These are phyloP conservation scores for Selenia dentaria DNA, from an alignment of 2,888 invertebrate genomes.

Conservation along the genomic window DNA sequence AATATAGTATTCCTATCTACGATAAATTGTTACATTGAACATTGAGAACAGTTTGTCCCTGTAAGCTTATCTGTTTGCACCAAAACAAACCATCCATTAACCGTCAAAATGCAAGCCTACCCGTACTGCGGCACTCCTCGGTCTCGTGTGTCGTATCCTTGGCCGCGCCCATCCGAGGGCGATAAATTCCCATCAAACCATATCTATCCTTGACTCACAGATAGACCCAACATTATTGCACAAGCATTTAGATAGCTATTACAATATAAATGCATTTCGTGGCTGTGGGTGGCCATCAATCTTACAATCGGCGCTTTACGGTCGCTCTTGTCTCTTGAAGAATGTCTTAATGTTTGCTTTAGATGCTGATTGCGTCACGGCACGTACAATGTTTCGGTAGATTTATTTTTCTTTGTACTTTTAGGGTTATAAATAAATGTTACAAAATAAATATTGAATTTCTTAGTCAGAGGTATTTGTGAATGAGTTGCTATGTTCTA, in stretches of 20 bases:
- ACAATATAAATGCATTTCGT: conserved; percentile 77
- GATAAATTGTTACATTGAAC: too few species aligned
- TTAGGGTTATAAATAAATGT: not conserved
- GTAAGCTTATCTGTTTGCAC: conserved; percentile 43
- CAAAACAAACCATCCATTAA: conserved; percentile 68
- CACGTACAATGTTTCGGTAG: conserved; percentile 21
- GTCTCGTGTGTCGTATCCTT: conserved; percentile 68
- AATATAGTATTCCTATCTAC: too few species aligned
- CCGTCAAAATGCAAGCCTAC: conserved; percentile 61
- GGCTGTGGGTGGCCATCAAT: conserved; percentile 65
- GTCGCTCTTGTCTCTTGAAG: conserved; percentile 40
- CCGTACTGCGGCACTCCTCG: conserved; percentile 66
- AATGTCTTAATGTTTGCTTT: conserved; percentile 48
- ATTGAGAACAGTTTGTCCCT: too few species aligned
- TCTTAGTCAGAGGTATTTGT: not conserved
- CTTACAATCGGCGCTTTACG: conserved; percentile 49
- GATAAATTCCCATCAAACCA: conserved; percentile 74
- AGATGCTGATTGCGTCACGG: conserved; percentile 30
- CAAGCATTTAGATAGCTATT: conserved; percentile 73
- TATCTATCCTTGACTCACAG: conserved; percentile 76
- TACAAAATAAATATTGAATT: not conserved
- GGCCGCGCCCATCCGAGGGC: conserved; percentile 62
- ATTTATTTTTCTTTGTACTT: conserved; percentile 32
- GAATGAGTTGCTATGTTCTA: too few species aligned
- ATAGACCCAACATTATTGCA: conserved; percentile 72